These are phyloP conservation scores for Matsumyia berberina DNA, from an alignment of 2,888 invertebrate species.

Conservation along the genomic window DNA sequence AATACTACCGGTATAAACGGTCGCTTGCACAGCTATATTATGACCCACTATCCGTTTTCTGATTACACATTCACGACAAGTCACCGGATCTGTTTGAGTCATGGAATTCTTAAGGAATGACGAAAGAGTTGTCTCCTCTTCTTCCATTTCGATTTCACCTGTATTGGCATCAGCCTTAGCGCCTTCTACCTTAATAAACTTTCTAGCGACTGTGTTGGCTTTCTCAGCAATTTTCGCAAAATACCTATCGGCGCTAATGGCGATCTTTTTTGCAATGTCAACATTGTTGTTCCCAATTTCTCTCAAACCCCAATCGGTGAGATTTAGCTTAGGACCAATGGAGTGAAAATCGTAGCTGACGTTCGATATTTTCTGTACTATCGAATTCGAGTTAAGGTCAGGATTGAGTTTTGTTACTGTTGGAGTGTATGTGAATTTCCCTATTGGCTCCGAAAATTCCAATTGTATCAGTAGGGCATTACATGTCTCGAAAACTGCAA, in stretches of 20 bases:
- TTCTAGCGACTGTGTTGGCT: slow-evolving; percentile 40
- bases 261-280: slow-evolving; percentile 55
- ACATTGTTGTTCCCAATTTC: slow-evolving; percentile 39
- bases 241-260: slow-evolving; percentile 52
- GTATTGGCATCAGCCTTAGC: slow-evolving; percentile 4
- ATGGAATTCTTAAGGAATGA: slow-evolving; percentile 53
- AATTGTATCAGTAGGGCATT: slow-evolving; percentile 27
- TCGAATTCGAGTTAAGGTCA: slow-evolving; percentile 29
- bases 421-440: slow-evolving; percentile 52
- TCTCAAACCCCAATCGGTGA: slow-evolving; percentile 45
- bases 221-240: slow-evolving; percentile 52
- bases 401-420: slow-evolving; percentile 28
- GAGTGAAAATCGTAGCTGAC: slow-evolving; percentile 59
- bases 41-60: slow-evolving; percentile 49
- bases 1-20: slow-evolving; percentile 26
- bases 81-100: slow-evolving; percentile 55
- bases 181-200: slow-evolving; percentile 53
- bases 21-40: slow-evolving; percentile 48
- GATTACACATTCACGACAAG: slow-evolving; percentile 44
- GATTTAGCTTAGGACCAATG: slow-evolving; percentile 48
- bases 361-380: slow-evolving; percentile 61
- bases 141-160: slow-evolving; percentile 25
- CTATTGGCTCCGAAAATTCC: slow-evolving; percentile 23
- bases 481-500: slow-evolving; percentile 50
- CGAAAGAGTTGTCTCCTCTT: slow-evolving; percentile 49